phyloP scores from a whole-genome alignment of 2,113 vertebrate genomes.

The Hyperoodon ampullatus region DNA sequence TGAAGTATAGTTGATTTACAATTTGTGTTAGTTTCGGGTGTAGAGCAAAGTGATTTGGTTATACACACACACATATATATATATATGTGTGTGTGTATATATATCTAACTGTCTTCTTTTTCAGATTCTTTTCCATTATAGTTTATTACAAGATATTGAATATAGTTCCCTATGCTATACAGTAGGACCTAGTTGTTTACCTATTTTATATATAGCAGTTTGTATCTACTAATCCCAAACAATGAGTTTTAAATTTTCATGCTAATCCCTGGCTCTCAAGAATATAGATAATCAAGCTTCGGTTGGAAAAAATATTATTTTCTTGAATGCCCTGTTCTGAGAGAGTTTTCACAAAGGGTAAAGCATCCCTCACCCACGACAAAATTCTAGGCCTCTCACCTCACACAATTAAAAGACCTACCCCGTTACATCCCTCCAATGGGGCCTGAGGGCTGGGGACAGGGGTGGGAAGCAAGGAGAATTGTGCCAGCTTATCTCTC shows the following conservation, averaged over 20 bases:
- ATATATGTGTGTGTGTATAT: background rate
- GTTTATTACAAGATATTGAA: background rate
- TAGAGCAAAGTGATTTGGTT: background rate
- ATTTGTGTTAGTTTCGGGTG: background rate
- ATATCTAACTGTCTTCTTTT: background rate
- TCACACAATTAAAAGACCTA: background rate
- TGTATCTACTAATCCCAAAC: background rate
- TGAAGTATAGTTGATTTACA: background rate
- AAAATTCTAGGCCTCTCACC: background rate
- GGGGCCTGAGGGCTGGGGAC: background rate
- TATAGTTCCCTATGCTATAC: background rate
- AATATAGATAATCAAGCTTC: background rate
- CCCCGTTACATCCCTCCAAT: background rate
- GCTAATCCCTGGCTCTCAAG: background rate
- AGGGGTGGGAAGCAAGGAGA: background rate
- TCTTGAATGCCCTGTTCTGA: background rate
- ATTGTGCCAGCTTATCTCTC: background rate
- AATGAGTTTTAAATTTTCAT: background rate
- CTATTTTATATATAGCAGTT: background rate
- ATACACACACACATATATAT: too few species aligned
- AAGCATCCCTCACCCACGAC: background rate
- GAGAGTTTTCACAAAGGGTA: background rate
- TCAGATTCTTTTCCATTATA: background rate
- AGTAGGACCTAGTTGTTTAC: background rate
- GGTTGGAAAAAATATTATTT: background rate